Evolutionary conservation across 2,113 vertebrate species (phyloP).

Genomic region (Taurulus bubalis): DNA sequence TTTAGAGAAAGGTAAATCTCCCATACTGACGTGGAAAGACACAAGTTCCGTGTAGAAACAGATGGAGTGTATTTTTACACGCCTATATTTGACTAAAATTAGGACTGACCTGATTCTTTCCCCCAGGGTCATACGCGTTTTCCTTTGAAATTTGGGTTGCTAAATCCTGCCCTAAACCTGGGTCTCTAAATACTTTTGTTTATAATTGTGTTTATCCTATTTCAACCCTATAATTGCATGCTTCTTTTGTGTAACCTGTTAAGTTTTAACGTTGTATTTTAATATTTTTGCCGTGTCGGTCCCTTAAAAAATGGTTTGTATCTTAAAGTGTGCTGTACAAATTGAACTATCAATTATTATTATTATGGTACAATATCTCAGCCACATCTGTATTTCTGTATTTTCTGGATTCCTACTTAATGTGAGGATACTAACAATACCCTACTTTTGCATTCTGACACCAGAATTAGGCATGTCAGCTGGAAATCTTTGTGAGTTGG

Average conservation of each 20-base stretch:
- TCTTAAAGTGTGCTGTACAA: too few species aligned
- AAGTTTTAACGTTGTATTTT: not conserved
- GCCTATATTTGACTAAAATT: not conserved
- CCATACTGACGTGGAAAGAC: not conserved
- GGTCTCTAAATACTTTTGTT: not conserved
- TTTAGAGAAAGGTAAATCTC: not conserved
- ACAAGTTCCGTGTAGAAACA: not conserved
- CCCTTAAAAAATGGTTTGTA: not conserved
- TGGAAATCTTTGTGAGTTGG: not conserved
- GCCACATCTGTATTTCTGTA: not conserved
- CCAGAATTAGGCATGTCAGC: not conserved
- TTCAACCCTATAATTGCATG: not conserved
- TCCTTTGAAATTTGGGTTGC: not conserved
- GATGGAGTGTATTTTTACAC: not conserved
- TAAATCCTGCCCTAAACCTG: not conserved
- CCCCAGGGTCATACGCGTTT: not conserved
- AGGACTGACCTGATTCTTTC: not conserved
- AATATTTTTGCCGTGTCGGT: not conserved
- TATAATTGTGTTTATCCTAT: not conserved
- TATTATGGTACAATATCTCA: not conserved
- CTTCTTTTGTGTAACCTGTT: not conserved
- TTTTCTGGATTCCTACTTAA: not conserved
- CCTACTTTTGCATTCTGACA: not conserved
- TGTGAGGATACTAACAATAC: not conserved
- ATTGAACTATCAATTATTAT: too few species aligned